A percentile compares a stretch with the other conserved stretches of the same genome.
These are phyloP conservation scores for Temnothorax longispinosus DNA, from an alignment of 1,140 invertebrate genomes.

Conservation along the genomic window DNA sequence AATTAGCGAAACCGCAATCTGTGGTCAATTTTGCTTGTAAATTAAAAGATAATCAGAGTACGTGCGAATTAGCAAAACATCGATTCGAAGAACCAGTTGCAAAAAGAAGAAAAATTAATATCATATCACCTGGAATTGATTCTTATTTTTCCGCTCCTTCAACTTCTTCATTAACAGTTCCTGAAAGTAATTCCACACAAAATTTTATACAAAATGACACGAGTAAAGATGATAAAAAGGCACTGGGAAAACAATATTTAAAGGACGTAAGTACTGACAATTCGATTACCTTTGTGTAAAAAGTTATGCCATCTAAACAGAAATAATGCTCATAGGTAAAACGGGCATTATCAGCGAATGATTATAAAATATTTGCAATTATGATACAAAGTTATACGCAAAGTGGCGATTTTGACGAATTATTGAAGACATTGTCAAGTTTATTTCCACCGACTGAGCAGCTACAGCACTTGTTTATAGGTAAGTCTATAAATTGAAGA, in stretches of 20 bases:
- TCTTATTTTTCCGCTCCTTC: slow-evolving; percentile 72
- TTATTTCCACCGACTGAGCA: slow-evolving; percentile 85
- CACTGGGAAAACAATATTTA: slow-evolving; percentile 77
- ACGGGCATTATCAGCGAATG: slow-evolving; percentile 83
- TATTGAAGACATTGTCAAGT: slow-evolving; percentile 85
- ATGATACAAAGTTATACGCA: slow-evolving; percentile 88
- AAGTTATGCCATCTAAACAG: slow-evolving; percentile 12
- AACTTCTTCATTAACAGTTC: slow-evolving; percentile 78
- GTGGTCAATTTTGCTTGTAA: slow-evolving; percentile 79
- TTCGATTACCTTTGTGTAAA: slow-evolving; percentile 1
- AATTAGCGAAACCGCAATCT: slow-evolving; percentile 69
- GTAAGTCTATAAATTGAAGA: slow-evolving; percentile 73
- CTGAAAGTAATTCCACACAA: slow-evolving; percentile 58
- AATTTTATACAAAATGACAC: slow-evolving; percentile 71
- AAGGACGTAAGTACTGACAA: slow-evolving; percentile 71
- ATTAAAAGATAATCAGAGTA: slow-evolving; percentile 61
- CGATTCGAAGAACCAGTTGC: slow-evolving; percentile 61
- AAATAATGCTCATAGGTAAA: slow-evolving; percentile 84
- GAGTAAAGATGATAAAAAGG: slow-evolving; percentile 67
- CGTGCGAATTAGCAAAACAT: slow-evolving; percentile 81
- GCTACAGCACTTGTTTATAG: slow-evolving; percentile 87
- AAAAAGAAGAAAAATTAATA: slow-evolving; percentile 87
- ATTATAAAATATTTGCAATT: slow-evolving; percentile 87
- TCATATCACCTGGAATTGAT: slow-evolving; percentile 80
- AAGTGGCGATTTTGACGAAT: slow-evolving; percentile 85